phyloP scores from a whole-genome alignment of 2,888 invertebrate species.

The Pachliopta kotzebuea region DNA sequence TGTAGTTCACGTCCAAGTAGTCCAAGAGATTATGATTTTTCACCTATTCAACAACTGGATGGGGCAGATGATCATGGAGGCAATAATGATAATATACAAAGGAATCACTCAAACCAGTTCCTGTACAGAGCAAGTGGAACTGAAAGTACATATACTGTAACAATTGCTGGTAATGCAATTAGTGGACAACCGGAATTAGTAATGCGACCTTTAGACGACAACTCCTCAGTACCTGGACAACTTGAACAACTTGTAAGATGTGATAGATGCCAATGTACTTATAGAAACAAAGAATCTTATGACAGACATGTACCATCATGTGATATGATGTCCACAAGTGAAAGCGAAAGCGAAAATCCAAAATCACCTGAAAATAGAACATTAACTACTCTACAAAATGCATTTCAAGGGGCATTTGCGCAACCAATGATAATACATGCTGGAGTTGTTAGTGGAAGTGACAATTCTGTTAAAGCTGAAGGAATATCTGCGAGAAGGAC shows the following conservation, averaged over 20 bases:
- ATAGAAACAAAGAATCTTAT: constrained; percentile 90
- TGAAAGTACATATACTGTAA: constrained; percentile 72
- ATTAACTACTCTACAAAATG: constrained; percentile 72
- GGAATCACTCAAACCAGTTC: constrained; percentile 66
- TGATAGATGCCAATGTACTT: constrained; percentile 92
- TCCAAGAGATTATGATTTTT: constrained; percentile 62
- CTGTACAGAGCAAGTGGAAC: constrained; percentile 72
- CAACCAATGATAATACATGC: constrained; percentile 76
- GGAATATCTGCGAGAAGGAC: constrained; percentile 72
- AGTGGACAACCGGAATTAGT: constrained; percentile 72
- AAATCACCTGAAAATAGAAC: constrained; percentile 78
- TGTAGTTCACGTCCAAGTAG: constrained; percentile 72
- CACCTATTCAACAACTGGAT: constrained; percentile 83
- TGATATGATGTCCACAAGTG: constrained; percentile 89
- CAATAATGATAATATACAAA: constrained; percentile 55
- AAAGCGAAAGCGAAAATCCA: constrained; percentile 88
- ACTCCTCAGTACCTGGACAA: constrained; percentile 60
- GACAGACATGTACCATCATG: constrained; percentile 89
- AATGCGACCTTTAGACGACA: constrained; percentile 70
- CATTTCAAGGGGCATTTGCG: constrained; percentile 74
- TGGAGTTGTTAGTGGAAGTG: constrained; percentile 68
- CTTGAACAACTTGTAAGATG: constrained; percentile 91
- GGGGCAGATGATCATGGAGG: constrained; percentile 83
- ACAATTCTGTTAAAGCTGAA: constrained; percentile 73
- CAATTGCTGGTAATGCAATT: constrained; percentile 74